Evolutionary conservation across 2,888 invertebrate genomes (phyloP), one percentile per base, ranked within the genome.

Genomic region (Mesodorylaimus sp.): DNA sequence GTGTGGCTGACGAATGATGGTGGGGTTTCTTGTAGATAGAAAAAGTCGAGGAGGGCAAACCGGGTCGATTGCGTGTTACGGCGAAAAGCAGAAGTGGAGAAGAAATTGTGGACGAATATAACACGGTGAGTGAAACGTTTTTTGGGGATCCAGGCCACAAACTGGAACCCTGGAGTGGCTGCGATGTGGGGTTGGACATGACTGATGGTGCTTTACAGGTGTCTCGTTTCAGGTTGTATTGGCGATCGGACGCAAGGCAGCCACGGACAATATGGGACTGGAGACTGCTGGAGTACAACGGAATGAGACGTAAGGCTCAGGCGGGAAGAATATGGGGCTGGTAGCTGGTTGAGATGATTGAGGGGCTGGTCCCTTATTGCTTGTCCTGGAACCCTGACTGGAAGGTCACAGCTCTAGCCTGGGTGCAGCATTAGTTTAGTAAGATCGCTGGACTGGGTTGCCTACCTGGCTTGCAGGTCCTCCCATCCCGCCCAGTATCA

Each of bases 211-310:
- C 5, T 13, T 28, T 48, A 3, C 3, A 36, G 3, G 16, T n/a
- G 19, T 53, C 49, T 13, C 23, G 3, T 45, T 44, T 24, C 44
- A 48, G 49, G 23, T 29, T 48, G 53, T 78, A 38, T 65, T 76
- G 55, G 75, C 74, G 7, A 68, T 76, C 50, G 78, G 78, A 1
- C 64, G 78, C 48, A 70, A 73, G 55, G 72, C 77, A 0, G 70
- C 71, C 55, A 77, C 75, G 0, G 56, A 61, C 23, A 66, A 66
- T 28, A 58, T 77, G 13, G 69, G 69, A 26, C 68, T 87, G 51
- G 76, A 77, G 13, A 77, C 77, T 42, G 80, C 80, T 5, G 86
- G 85, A 1, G 76, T 91, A 23, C 61, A 77, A n/a, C 42, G 53
- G 32, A 62, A 76, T 2, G 58, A 63, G 1, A 76, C 76, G 52